Base-by-base conservation (phyloP, 2,888 invertebrate genomes). In the Gibbula magus region DNA sequence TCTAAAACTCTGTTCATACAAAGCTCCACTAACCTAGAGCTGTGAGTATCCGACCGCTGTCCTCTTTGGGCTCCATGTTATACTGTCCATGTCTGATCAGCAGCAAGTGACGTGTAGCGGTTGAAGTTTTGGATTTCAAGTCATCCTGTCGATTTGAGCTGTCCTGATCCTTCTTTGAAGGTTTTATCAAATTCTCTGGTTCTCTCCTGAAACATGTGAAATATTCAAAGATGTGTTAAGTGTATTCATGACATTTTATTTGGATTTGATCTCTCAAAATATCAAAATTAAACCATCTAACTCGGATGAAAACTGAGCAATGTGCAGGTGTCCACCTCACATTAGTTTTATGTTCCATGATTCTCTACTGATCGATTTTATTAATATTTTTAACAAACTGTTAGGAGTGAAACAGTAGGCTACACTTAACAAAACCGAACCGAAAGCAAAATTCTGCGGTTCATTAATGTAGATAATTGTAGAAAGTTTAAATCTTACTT, bases 1-100 rank as follows among this genome's bases (percentile, higher is more conserved):
- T n/a, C n/a, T 10, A 66, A 25, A 20, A 66, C 25, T 16, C 20
- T n/a, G 22, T 18, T 10, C 8, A 39, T 13, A 45, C 18, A 22
- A 18, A n/a, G 3, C n/a, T 10, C 45, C 4, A 45, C 45, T 45
- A 45, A 45, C 45, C 45, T 13, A 45, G 45, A 13, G 45, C 45
- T 52, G 22, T 20, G 1, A 32, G 20, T 29, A 20, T 29, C 18
- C 22, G 5, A 77, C 45, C 45, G 13, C 84, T 45, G 45, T 45
- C 45, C 0, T 94, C 94, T 45, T 93, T 93, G 0, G 96, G 97
- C 13, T 95, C 94, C 56, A 96, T 93, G 88, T 97, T 95, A 91
- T 99, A 99, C 92, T 99, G 99, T 0, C 99, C 99, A 93, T 99
- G 99, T 56, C 99, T 94, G 81, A 99, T 96, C 20, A 99, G 94